Evolutionary conservation across 2,888 invertebrate species (phyloP).

Genomic region (Quadroppia sp.): DNA sequence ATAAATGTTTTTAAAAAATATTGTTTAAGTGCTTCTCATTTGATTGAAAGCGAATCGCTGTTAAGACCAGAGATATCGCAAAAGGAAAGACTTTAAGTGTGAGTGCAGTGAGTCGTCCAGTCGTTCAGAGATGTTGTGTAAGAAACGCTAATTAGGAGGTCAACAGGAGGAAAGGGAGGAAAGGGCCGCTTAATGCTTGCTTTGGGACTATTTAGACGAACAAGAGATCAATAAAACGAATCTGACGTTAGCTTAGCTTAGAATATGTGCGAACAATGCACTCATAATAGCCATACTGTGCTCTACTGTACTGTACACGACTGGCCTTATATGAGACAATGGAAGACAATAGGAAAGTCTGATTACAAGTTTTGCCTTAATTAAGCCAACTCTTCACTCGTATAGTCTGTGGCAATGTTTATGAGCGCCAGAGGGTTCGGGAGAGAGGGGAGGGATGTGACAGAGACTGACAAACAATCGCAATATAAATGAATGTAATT

Average conservation of each 20-base stretch:
- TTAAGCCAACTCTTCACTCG: conserved; percentile 25
- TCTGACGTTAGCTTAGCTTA: conserved; percentile 27
- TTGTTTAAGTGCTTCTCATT: conserved; percentile 20
- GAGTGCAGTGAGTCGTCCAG: conserved; percentile 9
- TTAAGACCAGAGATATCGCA: background rate
- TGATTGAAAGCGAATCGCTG: conserved; percentile 20
- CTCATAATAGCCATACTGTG: conserved; percentile 18
- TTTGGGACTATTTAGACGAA: conserved; percentile 32
- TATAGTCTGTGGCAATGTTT: conserved; percentile 1
- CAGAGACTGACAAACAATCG: background rate
- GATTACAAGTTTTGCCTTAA: conserved; percentile 32
- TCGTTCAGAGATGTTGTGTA: background rate
- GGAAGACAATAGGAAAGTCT: conserved; percentile 17
- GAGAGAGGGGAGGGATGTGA: background rate
- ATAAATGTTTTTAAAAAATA: background rate
- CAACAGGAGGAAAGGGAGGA: conserved; percentile 25
- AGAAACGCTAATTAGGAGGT: conserved; percentile 32
- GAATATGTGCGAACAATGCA: conserved; percentile 10
- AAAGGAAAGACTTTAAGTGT: background rate
- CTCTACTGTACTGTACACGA: background rate
- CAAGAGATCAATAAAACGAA: conserved; percentile 36
- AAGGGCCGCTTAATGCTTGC: conserved; percentile 35
- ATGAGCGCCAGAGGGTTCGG: conserved; percentile 1
- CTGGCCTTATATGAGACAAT: background rate
- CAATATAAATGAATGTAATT: conserved; percentile 18